phyloP scores from a whole-genome alignment of 2,888 invertebrate species.

The Amphipyra tragopoginis region DNA sequence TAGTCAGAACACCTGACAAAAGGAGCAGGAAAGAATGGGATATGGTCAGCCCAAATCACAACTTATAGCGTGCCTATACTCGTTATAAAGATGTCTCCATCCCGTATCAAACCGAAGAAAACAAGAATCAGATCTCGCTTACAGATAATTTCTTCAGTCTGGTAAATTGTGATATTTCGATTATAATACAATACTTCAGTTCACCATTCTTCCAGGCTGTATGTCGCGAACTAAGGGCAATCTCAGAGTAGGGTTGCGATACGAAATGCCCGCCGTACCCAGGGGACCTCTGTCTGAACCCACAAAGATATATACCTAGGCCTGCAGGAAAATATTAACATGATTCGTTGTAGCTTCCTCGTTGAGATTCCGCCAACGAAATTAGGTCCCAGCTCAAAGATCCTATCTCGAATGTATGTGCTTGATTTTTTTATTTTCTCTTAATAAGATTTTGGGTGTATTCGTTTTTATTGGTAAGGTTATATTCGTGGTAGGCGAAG shows the following conservation, averaged over 20 bases:
- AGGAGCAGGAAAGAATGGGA: no score
- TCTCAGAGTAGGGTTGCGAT: constrained; percentile 76
- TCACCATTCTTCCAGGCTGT: constrained; percentile 36
- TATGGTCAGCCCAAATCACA: no score
- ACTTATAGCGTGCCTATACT: no score
- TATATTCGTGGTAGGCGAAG: background rate
- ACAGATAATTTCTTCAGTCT: no score
- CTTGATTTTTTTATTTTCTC: constrained; percentile 53
- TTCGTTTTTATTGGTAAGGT: constrained; percentile 22
- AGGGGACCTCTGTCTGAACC: constrained; percentile 67
- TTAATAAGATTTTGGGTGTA: constrained; percentile 45
- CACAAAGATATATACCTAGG: constrained; percentile 68
- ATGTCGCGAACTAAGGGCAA: constrained; percentile 66
- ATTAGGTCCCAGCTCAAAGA: constrained; percentile 55
- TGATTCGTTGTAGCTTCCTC: constrained; percentile 60
- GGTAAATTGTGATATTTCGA: no score
- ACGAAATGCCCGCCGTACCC: constrained; percentile 68
- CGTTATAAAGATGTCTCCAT: no score
- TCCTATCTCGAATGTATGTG: constrained; percentile 46
- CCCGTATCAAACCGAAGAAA: no score
- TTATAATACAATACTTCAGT: background rate
- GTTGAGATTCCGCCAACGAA: constrained; percentile 60
- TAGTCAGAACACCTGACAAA: no score
- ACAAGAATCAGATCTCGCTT: no score
- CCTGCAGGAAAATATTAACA: constrained; percentile 70